Percentiles rank a stretch among this genome's conserved stretches.
Conservation (phyloP, 2,888 invertebrate species). For the Prenolepis imparis region DNA sequence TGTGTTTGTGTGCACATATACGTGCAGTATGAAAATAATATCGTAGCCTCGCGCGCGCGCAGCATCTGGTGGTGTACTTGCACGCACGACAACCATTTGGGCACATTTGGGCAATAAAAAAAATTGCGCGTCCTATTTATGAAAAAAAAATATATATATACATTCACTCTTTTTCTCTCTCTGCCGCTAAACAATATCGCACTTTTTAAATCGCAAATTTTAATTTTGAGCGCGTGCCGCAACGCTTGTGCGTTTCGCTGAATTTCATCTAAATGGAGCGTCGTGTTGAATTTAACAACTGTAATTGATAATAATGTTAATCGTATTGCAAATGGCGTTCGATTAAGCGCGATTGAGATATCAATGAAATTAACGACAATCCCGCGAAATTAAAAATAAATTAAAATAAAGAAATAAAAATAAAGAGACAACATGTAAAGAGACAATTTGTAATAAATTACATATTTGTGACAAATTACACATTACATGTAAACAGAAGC, state of each 20-base stretch:
- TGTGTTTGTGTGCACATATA: constrained; percentile 54
- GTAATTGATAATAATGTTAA: constrained; percentile 21
- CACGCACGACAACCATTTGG: constrained; percentile 74
- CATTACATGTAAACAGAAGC: not conserved
- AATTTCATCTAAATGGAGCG: not conserved
- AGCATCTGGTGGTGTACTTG: constrained; percentile 74
- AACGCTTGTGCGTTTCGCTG: constrained; percentile 59
- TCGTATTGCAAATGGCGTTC: constrained; percentile 4
- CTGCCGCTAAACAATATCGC: constrained; percentile 1
- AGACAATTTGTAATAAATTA: not conserved
- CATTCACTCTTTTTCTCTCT: constrained; percentile 27
- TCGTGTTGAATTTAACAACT: constrained; percentile 33
- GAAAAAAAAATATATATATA: constrained; percentile 69
- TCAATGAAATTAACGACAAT: not conserved
- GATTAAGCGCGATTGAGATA: not conserved
- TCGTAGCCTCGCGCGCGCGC: constrained; percentile 66
- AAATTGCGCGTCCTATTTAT: constrained; percentile 64
- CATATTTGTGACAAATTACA: not conserved
- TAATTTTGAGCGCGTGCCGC: constrained; percentile 64
- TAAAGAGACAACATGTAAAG: not conserved
- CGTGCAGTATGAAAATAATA: constrained; percentile 71
- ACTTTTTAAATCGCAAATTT: constrained; percentile 63
- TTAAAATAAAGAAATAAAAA: no score
- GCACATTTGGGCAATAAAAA: constrained; percentile 73
- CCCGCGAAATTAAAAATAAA: not conserved